Evolutionary conservation across 2,113 vertebrate species (phyloP).

Genomic region (Arizona elegans): DNA sequence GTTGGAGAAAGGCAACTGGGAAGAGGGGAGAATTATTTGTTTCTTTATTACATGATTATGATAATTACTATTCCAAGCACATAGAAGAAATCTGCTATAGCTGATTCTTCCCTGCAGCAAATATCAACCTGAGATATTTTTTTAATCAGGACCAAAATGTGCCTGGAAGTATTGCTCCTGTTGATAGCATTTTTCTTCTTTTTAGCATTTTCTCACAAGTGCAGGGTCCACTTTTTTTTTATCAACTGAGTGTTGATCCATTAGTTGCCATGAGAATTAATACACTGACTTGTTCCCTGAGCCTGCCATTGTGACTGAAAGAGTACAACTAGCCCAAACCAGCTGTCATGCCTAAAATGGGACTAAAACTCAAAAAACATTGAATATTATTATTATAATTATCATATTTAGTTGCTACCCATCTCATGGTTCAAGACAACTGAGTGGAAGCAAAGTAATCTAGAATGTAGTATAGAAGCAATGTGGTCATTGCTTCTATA

Average conservation of each 20-base stretch:
- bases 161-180: background rate
- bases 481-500: background rate
- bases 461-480: background rate
- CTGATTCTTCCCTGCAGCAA: background rate
- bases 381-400: no score
- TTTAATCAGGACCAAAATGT: background rate
- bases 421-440: no score
- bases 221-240: no score
- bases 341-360: no score
- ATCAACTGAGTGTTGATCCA: no score
- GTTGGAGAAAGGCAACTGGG: background rate
- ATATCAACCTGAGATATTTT: background rate
- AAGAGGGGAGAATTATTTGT: background rate
- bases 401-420: no score
- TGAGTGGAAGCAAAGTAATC: no score
- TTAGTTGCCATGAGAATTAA: no score
- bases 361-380: background rate
- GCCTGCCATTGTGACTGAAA: no score
- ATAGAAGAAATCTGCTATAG: background rate
- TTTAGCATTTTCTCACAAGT: no score
- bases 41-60: background rate
- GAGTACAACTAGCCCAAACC: no score
- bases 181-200: background rate
- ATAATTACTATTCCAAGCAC: background rate
- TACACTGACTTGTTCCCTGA: no score